Conservation (phyloP, 2,113 vertebrate species). For the Pelmatolapia mariae region DNA sequence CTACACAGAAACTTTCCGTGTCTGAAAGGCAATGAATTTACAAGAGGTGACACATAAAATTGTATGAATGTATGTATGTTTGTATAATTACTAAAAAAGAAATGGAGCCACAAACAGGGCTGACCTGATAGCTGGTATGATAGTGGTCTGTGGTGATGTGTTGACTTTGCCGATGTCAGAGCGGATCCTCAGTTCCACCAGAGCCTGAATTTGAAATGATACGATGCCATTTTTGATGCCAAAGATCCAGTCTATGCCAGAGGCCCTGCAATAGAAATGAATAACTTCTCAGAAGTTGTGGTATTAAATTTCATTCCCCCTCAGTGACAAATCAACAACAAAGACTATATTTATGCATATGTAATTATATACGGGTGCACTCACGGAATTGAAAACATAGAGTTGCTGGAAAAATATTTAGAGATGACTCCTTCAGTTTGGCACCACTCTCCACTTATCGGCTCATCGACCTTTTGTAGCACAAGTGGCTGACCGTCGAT, state of each 20-base stretch:
- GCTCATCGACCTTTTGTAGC: not conserved
- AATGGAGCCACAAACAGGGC: not conserved
- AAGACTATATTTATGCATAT: not conserved
- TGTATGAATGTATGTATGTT: not conserved
- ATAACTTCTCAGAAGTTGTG: not conserved
- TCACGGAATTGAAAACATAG: not conserved
- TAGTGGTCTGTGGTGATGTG: constrained; percentile 8
- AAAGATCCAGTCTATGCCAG: accelerated
- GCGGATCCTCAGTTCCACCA: too few species aligned
- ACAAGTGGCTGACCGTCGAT: not conserved
- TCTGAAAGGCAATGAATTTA: not conserved
- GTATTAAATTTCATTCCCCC: not conserved
- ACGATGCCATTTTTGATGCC: not conserved
- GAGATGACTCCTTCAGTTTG: not conserved
- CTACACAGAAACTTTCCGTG: not conserved
- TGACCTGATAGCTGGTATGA: not conserved
- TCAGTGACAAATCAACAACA: not conserved
- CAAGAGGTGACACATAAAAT: not conserved
- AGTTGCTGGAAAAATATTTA: not conserved
- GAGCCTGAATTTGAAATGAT: not conserved
- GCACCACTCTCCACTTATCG: not conserved
- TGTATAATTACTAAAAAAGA: not conserved
- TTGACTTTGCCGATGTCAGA: not conserved
- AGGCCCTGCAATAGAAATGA: not conserved
- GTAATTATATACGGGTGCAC: not conserved